Evolutionary conservation across 2,797 vertebrate species (phyloP).

Genomic region (Nyctalus aviator): DNA sequence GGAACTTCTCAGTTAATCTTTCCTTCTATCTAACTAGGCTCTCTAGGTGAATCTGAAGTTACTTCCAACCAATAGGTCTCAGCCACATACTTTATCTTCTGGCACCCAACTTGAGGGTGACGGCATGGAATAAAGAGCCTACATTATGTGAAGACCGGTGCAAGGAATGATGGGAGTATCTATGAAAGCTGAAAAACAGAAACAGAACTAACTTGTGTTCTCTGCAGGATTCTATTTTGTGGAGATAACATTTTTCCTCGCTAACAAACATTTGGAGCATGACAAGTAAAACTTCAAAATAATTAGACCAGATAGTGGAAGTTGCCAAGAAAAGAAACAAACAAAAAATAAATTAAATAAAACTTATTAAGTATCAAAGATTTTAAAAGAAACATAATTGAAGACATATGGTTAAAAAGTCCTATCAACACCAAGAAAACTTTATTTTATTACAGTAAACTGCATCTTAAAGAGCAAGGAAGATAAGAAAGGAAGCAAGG

Average conservation of each 20-base stretch:
- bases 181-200: background rate
- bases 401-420: background rate
- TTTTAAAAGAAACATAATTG: background rate
- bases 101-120: background rate
- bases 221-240: background rate
- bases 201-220: background rate
- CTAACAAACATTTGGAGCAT: background rate
- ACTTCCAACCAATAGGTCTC: background rate
- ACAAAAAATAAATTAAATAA: background rate
- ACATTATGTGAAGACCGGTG: background rate
- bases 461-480: background rate
- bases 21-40: background rate
- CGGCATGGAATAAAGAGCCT: background rate
- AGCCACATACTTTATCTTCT: background rate
- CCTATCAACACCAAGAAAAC: background rate
- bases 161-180: background rate
- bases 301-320: background rate
- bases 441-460: background rate
- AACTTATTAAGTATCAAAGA: slow-evolving; percentile 23
- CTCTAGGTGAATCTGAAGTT: background rate
- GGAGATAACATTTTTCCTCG: background rate
- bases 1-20: background rate
- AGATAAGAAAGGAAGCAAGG: background rate
- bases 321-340: background rate
- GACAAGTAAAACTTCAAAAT: background rate